Evolutionary conservation across 2,888 invertebrate genomes (phyloP).

Genomic region (Orthonevra nobilis): DNA sequence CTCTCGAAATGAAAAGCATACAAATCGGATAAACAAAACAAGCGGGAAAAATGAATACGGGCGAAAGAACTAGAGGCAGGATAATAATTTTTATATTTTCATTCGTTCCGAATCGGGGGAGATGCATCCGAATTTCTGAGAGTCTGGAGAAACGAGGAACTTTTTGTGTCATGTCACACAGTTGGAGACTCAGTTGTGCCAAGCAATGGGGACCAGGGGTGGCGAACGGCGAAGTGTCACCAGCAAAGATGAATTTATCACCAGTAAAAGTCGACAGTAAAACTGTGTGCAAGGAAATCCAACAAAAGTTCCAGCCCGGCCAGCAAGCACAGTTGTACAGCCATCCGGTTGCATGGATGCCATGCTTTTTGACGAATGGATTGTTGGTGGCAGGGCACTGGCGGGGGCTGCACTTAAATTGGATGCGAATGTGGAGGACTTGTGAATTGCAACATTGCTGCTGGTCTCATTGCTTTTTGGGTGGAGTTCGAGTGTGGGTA

Average conservation of each 20-base stretch:
- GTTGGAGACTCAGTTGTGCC: conserved; percentile 52
- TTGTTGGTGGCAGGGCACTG: neutral
- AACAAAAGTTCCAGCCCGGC: conserved; percentile 50
- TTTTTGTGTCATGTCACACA: conserved; percentile 44
- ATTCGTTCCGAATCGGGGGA: conserved; percentile 1
- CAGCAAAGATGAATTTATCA: conserved; percentile 75
- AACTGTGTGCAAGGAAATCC: conserved; percentile 59
- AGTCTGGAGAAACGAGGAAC: conserved; percentile 23
- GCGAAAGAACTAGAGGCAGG: conserved; percentile 8
- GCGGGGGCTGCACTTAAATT: conserved; percentile 33
- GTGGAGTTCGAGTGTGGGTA: neutral
- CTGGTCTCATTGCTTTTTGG: neutral
- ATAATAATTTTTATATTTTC: conserved; percentile 24
- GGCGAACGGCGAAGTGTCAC: conserved; percentile 71
- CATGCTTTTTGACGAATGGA: no score
- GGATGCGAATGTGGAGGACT: conserved; percentile 18
- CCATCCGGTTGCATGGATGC: conserved; percentile 34
- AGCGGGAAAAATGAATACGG: conserved; percentile 8
- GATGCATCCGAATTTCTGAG: neutral
- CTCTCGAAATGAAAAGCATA: conserved; percentile 16
- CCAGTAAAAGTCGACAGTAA: conserved; percentile 73
- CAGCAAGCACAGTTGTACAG: conserved; percentile 38
- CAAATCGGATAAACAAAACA: conserved; percentile 26
- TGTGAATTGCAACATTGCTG: conserved; percentile 20
- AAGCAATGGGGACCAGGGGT: conserved; percentile 6